Evolutionary conservation across 1,140 invertebrate genomes (phyloP).

Genomic region (Tenebrio molitor): DNA sequence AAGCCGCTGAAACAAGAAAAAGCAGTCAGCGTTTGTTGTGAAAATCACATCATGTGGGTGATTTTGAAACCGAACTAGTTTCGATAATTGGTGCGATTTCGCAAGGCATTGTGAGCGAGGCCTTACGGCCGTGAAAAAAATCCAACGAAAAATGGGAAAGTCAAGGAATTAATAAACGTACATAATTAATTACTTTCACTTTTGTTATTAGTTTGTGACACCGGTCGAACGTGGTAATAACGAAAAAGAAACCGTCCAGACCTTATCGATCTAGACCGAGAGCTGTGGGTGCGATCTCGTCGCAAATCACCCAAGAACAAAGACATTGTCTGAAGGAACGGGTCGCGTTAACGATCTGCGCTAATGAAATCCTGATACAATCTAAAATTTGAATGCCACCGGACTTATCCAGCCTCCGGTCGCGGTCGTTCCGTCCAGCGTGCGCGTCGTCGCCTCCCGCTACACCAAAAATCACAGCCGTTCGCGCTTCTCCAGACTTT

Average conservation of each 20-base stretch:
- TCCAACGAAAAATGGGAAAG: background rate
- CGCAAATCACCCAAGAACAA: background rate
- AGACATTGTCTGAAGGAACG: slow-evolving; percentile 10
- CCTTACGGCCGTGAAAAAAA: background rate
- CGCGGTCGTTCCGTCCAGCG: slow-evolving; percentile 4
- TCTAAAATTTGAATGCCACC: slow-evolving; percentile 30
- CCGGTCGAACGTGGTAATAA: too few species aligned
- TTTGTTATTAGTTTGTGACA: background rate
- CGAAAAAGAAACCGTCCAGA: background rate
- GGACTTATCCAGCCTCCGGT: slow-evolving; percentile 21
- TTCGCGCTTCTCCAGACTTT: too few species aligned
- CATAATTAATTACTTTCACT: slow-evolving; percentile 6
- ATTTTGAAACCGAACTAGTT: slow-evolving; percentile 24
- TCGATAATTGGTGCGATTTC: background rate
- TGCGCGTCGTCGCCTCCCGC: too few species aligned
- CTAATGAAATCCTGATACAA: slow-evolving; percentile 20
- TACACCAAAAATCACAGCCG: too few species aligned
- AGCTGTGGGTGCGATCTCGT: slow-evolving; percentile 15
- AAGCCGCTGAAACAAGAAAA: slow-evolving; percentile 59
- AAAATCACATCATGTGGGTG: background rate
- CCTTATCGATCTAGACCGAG: slow-evolving; percentile 4
- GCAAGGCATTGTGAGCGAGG: background rate
- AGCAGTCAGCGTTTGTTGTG: background rate
- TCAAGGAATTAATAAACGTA: background rate
- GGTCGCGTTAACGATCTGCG: background rate